Percentiles rank a stretch among this genome's conserved stretches.
Evolutionary conservation across 2,113 vertebrate species (phyloP).

Genomic region (Athene noctua): DNA sequence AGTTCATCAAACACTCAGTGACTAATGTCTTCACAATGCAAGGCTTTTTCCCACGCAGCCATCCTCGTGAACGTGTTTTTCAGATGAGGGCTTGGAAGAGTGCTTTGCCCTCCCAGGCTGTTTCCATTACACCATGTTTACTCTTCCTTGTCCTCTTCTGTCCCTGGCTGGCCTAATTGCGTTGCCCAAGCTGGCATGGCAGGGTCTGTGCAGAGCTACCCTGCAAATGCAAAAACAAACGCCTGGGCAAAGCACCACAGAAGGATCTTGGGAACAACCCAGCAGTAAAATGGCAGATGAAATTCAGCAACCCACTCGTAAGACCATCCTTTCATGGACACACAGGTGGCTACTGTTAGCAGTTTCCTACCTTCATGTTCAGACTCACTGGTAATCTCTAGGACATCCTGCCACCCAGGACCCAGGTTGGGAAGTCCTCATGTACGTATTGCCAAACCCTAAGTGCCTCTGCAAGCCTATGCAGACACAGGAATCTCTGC

Average conservation of each 20-base stretch:
- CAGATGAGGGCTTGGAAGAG: neutral
- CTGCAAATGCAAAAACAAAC: neutral
- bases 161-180: neutral
- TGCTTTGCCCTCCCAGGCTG: neutral
- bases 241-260: accelerated
- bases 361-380: neutral
- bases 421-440: neutral
- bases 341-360: accelerated
- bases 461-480: neutral
- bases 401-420: neutral
- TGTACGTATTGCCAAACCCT: accelerated
- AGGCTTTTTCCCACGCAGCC: neutral
- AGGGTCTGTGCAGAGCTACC: neutral
- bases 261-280: neutral
- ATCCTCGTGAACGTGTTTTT: neutral
- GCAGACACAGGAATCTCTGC: neutral
- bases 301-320: neutral
- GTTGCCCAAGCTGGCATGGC: no score
- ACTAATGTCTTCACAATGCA: neutral
- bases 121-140: neutral
- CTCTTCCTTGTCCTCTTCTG: neutral
- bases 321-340: accelerated
- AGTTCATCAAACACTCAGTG: neutral
- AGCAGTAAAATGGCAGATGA: neutral
- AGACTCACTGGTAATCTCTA: neutral